These are phyloP conservation scores for Romanogobio albipinnatus DNA, from an alignment of 2,113 vertebrate species.

Conservation along the genomic window DNA sequence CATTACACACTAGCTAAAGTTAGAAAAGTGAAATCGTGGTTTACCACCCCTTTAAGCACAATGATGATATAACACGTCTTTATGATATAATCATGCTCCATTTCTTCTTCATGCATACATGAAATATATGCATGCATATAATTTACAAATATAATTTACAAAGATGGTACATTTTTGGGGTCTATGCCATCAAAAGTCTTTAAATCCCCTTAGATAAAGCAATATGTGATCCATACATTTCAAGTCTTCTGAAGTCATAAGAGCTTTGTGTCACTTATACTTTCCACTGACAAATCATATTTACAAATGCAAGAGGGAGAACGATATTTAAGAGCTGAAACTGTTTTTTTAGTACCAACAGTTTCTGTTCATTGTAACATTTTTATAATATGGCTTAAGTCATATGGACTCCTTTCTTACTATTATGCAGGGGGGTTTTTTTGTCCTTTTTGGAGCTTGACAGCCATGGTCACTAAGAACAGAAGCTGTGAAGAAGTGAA, in stretches of 20 bases:
- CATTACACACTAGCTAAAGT: too few species aligned
- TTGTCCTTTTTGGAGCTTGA: background rate
- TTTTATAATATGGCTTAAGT: background rate
- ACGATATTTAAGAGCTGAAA: background rate
- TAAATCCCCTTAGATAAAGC: background rate
- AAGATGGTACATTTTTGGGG: too few species aligned
- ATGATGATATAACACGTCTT: background rate
- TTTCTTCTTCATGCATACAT: background rate
- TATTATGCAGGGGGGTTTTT: background rate
- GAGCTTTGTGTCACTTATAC: background rate
- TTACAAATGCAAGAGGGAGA: background rate
- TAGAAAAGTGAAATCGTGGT: too few species aligned
- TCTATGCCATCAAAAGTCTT: background rate
- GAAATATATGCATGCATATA: too few species aligned
- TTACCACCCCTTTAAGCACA: too few species aligned
- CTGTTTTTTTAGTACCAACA: background rate
- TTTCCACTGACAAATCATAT: background rate
- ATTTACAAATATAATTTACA: too few species aligned
- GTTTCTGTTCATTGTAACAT: background rate
- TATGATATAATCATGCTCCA: background rate
- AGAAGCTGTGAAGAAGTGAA: background rate
- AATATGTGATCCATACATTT: background rate
- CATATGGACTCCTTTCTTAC: background rate
- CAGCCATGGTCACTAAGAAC: conserved; percentile 8
- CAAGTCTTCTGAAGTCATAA: background rate